Percentiles rank a stretch among this genome's conserved stretches.
Conservation (phyloP, 2,888 invertebrate genomes). For the Miltochrista miniata region DNA sequence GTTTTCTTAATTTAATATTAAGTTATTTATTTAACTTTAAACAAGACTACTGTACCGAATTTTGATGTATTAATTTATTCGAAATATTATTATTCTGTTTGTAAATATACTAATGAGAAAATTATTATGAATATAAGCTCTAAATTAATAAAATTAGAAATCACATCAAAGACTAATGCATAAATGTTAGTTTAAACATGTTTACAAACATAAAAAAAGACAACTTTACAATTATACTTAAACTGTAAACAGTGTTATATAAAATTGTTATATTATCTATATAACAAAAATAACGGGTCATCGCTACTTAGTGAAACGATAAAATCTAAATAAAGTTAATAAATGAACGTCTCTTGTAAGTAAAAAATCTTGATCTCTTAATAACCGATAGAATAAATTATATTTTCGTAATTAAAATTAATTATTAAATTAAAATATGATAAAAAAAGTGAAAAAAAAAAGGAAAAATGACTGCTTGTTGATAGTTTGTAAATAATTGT, state of each 20-base stretch:
- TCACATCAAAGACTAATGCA: constrained; percentile 7
- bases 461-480: constrained; percentile 58
- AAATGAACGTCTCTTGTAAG: constrained; percentile 47
- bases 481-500: constrained; percentile 66
- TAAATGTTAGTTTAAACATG: constrained; percentile 2
- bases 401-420: constrained; percentile 72
- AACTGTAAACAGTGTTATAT: constrained; percentile 33
- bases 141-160: constrained; percentile 1
- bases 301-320: constrained; percentile 56
- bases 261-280: constrained; percentile 39
- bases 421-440: constrained; percentile 33
- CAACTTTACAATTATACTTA: constrained; percentile 18
- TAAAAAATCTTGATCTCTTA: constrained; percentile 70
- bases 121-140: not conserved
- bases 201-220: constrained; percentile 7
- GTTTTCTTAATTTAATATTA: constrained; percentile 22
- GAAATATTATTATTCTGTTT: constrained; percentile 8
- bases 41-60: constrained; percentile 11
- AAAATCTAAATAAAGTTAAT: constrained; percentile 46
- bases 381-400: constrained; percentile 71
- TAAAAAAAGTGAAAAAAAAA: constrained; percentile 41
- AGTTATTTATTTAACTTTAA: constrained; percentile 28
- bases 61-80: constrained; percentile 14
- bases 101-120: not conserved
- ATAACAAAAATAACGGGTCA: constrained; percentile 54